Conservation (phyloP, 1,140 invertebrate species). For the Lerema accius region DNA sequence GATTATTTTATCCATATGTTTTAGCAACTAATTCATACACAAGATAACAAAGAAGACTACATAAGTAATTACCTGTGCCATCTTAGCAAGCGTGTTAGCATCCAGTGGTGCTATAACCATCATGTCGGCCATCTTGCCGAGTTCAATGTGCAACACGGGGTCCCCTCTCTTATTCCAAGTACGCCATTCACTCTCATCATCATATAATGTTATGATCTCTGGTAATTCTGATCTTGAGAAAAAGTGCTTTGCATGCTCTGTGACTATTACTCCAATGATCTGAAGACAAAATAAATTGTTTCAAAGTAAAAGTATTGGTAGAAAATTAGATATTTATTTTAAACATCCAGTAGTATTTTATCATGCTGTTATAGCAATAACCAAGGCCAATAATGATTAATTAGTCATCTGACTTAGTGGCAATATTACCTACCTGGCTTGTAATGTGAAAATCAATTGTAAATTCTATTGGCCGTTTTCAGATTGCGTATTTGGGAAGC, state of each 20-base stretch:
- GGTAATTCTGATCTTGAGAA: conserved; percentile 87
- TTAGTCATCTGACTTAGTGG: no score
- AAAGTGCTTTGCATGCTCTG: conserved; percentile 94
- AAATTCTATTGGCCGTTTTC: no score
- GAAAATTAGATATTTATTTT: no score
- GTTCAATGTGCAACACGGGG: conserved; percentile 97
- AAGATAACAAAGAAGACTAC: conserved; percentile 20
- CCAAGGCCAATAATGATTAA: no score
- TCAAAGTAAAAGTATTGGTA: no score
- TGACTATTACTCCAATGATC: conserved; percentile 87
- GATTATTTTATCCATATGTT: no score
- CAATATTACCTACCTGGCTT: no score
- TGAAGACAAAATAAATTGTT: conserved; percentile 9
- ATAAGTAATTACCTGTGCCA: conserved; percentile 88
- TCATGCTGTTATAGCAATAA: no score
- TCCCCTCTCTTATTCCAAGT: conserved; percentile 96
- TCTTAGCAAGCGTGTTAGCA: conserved; percentile 98
- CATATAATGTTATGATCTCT: conserved; percentile 84
- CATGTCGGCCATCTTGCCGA: conserved; percentile 97
- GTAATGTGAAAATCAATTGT: no score
- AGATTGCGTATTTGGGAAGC: no score
- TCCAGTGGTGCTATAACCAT: conserved; percentile 97
- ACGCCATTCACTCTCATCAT: conserved; percentile 95
- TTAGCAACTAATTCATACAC: conserved; percentile 12
- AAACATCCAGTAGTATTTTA: no score